phyloP scores from a whole-genome alignment of 2,797 vertebrate species.

The Enteromius afrohamiltoni region DNA sequence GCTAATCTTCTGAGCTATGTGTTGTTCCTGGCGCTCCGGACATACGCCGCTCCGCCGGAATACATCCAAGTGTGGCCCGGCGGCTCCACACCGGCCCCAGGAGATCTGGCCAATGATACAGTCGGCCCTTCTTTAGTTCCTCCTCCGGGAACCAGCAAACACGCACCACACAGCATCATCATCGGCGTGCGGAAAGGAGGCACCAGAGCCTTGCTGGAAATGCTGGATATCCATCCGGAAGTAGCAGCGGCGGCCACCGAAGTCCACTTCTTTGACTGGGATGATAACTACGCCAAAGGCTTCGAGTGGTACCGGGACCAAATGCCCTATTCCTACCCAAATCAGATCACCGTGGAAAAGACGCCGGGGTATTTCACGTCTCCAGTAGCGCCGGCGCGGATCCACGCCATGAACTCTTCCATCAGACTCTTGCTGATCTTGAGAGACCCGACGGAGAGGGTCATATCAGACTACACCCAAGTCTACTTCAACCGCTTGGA shows the following conservation, averaged over 20 bases:
- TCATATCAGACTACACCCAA: constrained; percentile 95
- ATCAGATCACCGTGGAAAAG: constrained; percentile 95
- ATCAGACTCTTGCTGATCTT: constrained; percentile 91
- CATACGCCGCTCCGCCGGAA: constrained; percentile 76
- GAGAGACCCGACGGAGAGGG: constrained; percentile 89
- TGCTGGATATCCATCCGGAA: constrained; percentile 93
- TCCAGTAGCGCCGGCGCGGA: constrained; percentile 86
- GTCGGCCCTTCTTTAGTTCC: constrained; percentile 75
- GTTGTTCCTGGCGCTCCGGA: constrained; percentile 83
- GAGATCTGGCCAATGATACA: constrained; percentile 73
- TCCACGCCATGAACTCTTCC: constrained; percentile 90
- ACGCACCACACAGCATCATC: constrained; percentile 89
- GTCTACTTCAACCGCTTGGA: constrained; percentile 94
- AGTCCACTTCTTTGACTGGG: constrained; percentile 96
- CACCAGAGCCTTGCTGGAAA: constrained; percentile 89
- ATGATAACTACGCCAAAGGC: constrained; percentile 91
- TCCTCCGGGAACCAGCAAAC: constrained; percentile 84
- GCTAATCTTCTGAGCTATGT: constrained; percentile 81
- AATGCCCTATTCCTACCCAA: constrained; percentile 91
- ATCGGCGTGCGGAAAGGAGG: constrained; percentile 93
- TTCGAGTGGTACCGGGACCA: constrained; percentile 90
- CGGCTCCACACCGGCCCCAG: constrained; percentile 68
- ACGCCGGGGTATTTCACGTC: constrained; percentile 95
- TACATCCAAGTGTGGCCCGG: constrained; percentile 68
- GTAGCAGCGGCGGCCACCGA: constrained; percentile 91